These are phyloP conservation scores for Leucopternis melanops DNA, from an alignment of 2,113 vertebrate species.

Conservation along the genomic window DNA sequence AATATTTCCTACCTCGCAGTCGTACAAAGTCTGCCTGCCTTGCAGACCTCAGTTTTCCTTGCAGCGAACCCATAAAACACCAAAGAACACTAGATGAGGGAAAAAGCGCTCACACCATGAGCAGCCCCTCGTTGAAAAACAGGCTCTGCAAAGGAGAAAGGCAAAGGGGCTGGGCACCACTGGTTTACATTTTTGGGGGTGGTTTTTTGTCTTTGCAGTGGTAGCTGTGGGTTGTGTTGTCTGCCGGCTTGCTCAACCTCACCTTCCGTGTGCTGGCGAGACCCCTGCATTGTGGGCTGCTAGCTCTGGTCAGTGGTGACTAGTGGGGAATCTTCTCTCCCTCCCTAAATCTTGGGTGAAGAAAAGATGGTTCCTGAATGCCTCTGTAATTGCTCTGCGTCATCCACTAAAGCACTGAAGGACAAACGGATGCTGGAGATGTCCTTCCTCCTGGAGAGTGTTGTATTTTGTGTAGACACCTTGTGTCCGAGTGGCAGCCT, in stretches of 20 bases:
- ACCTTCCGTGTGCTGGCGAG: background rate
- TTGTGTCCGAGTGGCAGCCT: background rate
- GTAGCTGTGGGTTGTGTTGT: background rate
- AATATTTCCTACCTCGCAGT: background rate
- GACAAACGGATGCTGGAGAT: background rate
- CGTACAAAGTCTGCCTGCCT: background rate
- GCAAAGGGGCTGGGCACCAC: background rate
- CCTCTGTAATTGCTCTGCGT: background rate
- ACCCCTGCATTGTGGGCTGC: background rate
- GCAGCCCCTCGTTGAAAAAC: rapidly evolving
- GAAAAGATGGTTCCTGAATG: background rate
- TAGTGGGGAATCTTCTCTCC: background rate
- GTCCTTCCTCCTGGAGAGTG: background rate
- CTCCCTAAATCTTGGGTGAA: background rate
- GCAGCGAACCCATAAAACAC: background rate
- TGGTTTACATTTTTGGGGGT: background rate
- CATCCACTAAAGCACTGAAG: background rate
- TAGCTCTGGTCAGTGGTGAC: background rate
- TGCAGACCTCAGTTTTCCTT: background rate
- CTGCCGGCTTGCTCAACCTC: background rate
- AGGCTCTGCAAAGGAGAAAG: background rate
- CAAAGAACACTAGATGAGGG: background rate
- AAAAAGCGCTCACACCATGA: rapidly evolving
- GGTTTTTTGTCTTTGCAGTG: background rate
- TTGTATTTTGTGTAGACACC: background rate